Evolutionary conservation across 2,888 invertebrate genomes (phyloP).

Genomic region (Pecten maximus): DNA sequence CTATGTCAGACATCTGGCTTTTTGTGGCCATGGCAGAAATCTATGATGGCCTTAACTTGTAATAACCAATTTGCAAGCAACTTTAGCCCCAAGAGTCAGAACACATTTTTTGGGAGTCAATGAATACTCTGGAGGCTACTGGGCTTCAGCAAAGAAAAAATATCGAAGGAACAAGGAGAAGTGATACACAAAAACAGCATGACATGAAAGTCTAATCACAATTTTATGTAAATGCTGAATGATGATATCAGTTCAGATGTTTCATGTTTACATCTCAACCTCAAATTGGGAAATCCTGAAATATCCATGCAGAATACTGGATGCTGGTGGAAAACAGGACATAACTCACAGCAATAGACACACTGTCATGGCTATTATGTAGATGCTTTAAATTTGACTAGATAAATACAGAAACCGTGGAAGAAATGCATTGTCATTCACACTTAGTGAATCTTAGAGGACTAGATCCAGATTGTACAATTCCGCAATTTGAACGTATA

Average conservation of each 20-base stretch:
- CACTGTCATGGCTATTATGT: background rate
- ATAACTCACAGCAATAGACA: background rate
- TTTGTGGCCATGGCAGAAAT: too few relatives aligned
- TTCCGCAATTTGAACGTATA: conserved; percentile 40
- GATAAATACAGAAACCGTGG: background rate
- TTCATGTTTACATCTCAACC: too few relatives aligned
- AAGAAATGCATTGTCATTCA: background rate
- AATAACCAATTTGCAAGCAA: too few relatives aligned
- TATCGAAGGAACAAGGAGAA: too few relatives aligned
- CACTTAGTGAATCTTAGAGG: conserved; percentile 68
- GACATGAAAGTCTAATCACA: background rate
- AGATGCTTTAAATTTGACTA: background rate
- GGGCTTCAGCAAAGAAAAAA: too few relatives aligned
- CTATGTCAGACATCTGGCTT: too few relatives aligned
- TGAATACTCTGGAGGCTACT: too few relatives aligned
- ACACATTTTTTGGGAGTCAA: too few relatives aligned
- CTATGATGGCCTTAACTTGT: too few relatives aligned
- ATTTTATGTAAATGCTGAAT: background rate
- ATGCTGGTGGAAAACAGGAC: background rate
- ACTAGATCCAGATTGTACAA: conserved; percentile 77
- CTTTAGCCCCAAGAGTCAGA: too few relatives aligned
- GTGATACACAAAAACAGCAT: background rate
- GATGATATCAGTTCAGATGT: background rate
- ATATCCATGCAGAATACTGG: too few relatives aligned
- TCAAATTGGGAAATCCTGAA: too few relatives aligned